Evolutionary conservation across 2,888 invertebrate genomes (phyloP), one percentile per base, ranked within the genome.

Genomic region (Mystacides longicornis): DNA sequence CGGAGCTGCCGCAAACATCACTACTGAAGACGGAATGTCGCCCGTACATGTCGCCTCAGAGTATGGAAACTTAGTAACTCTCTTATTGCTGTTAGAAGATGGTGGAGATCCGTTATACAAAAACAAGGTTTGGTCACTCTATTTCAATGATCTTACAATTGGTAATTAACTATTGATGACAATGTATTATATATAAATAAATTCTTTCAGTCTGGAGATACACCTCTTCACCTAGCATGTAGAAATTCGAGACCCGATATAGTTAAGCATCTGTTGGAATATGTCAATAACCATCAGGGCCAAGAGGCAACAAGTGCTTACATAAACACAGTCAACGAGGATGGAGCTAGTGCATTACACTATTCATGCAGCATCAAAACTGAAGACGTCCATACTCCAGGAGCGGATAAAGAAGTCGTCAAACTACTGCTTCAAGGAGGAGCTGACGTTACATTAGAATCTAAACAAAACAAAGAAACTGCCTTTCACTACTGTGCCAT

Each of bases 21-120:
- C 88, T 2, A 96, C 95, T 57, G 93, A 94, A 69, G 95, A 97
- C 71, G 96, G 97, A 1, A 92, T 96, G 75, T 97, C 97, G 1
- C 94, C 98, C 0, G 88, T 98, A 3, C 99, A 99, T 68, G 93
- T 98, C 18, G 94, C 98, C 0, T 93, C 97, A 0, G 84, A 90
- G 63, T 86, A 89, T 66, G 99, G 98, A 0, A 95, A 96, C 70
- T 75, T 94, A 51, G 83, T 86, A 52, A 93, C 96, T 5, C 79
- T 95, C 51, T 74, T 88, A 63, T 81, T 96, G 4, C 79, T 99
- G 11, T 76, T 99, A 23, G 91, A 93, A 68, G 98, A 98, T 67
- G 93, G 89, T 1, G 98, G 96, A 0, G 94, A 98, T 73, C 94
- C 97, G 0, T 81, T 90, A 60, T 85, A 81, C 65, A 92, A 91